Conservation (phyloP, 1,140 invertebrate genomes). For the Drosophila mojavensis region DNA sequence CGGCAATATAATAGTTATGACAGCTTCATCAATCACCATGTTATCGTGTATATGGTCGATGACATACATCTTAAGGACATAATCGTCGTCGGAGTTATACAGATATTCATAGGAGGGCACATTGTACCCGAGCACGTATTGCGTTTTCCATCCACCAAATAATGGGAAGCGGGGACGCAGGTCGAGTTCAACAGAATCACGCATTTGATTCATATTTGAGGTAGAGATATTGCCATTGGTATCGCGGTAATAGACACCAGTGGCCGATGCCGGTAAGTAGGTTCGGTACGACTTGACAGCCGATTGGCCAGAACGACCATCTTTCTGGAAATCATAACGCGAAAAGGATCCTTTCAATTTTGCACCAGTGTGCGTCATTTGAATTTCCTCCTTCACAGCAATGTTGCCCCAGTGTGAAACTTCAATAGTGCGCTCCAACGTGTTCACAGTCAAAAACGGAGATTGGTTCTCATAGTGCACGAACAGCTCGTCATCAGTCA, state of each 20-base stretch:
- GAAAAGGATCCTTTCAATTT: slow-evolving; percentile 97
- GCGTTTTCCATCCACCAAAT: slow-evolving; percentile 99
- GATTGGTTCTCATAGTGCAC: slow-evolving; percentile 98
- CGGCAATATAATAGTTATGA: slow-evolving; percentile 96
- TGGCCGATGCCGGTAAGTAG: slow-evolving; percentile 93
- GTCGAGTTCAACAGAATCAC: slow-evolving; percentile 97
- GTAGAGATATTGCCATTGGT: slow-evolving; percentile 99
- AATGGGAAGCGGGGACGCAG: slow-evolving; percentile 97
- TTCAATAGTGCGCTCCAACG: slow-evolving; percentile 94
- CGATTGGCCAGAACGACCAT: slow-evolving; percentile 92
- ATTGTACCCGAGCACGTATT: slow-evolving; percentile 98
- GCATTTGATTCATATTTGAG: slow-evolving; percentile 93
- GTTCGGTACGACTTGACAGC: slow-evolving; percentile 97
- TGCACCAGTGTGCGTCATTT: slow-evolving; percentile 96
- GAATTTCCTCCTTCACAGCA: slow-evolving; percentile 97
- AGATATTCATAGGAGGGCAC: slow-evolving; percentile 98
- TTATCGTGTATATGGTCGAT: slow-evolving; percentile 99
- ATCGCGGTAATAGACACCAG: slow-evolving; percentile 96
- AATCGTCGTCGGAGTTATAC: slow-evolving; percentile 92
- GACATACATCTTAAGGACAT: slow-evolving; percentile 95
- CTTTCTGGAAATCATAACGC: slow-evolving; percentile 97
- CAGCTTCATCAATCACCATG: slow-evolving; percentile 96
- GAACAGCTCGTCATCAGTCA: slow-evolving; percentile 87
- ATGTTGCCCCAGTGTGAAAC: slow-evolving; percentile 99
- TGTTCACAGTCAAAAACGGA: slow-evolving; percentile 96